Percentiles rank a stretch among this genome's conserved stretches.
Conservation (phyloP, 2,113 vertebrate genomes). For the Oxyruncus cristatus region DNA sequence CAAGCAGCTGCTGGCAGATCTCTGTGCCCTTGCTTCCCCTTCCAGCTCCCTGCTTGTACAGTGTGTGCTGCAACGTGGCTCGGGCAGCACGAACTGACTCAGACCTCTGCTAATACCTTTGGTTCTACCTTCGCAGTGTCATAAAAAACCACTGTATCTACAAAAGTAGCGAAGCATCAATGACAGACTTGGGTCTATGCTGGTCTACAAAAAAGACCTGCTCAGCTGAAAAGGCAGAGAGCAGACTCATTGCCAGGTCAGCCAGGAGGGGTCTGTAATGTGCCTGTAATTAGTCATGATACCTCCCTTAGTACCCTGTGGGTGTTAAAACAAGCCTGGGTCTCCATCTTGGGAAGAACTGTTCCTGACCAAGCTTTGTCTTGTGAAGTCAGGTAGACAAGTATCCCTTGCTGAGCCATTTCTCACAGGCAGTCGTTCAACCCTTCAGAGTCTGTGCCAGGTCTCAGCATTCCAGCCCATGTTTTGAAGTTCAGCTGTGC, state of each 20-base stretch:
- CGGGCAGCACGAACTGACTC: neutral
- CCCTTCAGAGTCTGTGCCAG: neutral
- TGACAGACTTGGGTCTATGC: neutral
- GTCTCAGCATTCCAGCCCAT: neutral
- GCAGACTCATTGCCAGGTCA: neutral
- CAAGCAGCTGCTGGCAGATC: neutral
- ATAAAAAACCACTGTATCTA: neutral
- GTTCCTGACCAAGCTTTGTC: neutral
- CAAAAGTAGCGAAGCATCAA: neutral
- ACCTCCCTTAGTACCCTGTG: neutral
- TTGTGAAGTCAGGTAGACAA: neutral
- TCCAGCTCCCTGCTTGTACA: neutral
- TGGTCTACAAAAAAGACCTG: neutral
- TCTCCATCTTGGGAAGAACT: neutral
- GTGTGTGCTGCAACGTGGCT: rapidly evolving
- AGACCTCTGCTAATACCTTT: neutral
- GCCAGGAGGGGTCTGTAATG: neutral
- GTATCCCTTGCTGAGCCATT: neutral
- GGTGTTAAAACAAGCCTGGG: neutral
- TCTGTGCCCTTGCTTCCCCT: neutral
- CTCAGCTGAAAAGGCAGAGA: neutral
- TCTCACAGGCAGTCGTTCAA: neutral
- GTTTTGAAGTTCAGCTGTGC: neutral
- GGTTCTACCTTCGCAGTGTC: neutral
- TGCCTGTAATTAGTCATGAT: neutral